These are phyloP conservation scores for Herpetotheres cachinnans DNA, from an alignment of 2,113 vertebrate species.

Conservation along the genomic window DNA sequence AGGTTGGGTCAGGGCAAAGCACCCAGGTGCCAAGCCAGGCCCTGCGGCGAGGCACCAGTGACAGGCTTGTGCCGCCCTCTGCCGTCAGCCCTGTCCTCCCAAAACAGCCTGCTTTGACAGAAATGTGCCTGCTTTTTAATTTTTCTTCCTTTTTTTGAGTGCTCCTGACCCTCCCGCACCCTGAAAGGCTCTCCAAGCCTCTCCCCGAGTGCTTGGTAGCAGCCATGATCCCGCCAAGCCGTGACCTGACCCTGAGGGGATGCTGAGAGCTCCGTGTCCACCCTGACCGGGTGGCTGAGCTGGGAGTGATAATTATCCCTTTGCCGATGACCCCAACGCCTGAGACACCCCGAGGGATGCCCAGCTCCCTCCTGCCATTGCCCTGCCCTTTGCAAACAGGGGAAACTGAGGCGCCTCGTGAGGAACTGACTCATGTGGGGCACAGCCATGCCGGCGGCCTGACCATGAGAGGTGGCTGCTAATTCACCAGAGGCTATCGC, in stretches of 20 bases:
- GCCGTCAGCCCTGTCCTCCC: not conserved
- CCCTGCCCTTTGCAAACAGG: not conserved
- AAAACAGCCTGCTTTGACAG: not conserved
- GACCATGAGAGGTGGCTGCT: not conserved
- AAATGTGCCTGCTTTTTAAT: not conserved
- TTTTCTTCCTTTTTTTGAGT: not conserved
- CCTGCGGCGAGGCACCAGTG: accelerated
- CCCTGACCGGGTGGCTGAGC: not conserved
- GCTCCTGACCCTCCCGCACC: accelerated
- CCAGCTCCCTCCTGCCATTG: not conserved
- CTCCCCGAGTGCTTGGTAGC: not conserved
- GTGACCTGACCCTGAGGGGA: accelerated
- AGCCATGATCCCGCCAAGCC: not conserved
- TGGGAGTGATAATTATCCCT: not conserved
- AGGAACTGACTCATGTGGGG: not conserved
- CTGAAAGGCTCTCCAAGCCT: not conserved
- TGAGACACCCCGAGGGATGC: not conserved
- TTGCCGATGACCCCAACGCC: accelerated
- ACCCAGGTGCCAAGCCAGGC: not conserved
- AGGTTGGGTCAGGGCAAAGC: not conserved
- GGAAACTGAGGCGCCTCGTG: not conserved
- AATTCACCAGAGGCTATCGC: not conserved
- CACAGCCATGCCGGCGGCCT: not conserved
- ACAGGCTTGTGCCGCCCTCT: constrained; percentile 15
- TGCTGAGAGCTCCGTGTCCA: not conserved